Evolutionary conservation across 2,797 vertebrate species (phyloP), one percentile per base, ranked within the genome.

Genomic region (Odontamblyopus rebecca): DNA sequence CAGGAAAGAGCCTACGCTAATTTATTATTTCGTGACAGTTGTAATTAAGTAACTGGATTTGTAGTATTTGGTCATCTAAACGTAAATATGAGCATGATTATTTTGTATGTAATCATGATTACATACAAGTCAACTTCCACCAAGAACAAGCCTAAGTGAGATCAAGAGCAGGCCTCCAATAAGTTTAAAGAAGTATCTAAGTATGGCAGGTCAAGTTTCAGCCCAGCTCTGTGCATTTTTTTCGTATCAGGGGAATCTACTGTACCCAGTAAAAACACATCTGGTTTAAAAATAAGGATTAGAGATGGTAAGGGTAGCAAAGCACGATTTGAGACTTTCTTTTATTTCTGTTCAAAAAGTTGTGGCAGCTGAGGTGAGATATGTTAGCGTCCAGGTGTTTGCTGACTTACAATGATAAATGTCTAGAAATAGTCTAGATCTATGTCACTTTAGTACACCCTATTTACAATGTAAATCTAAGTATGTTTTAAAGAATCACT

Each of bases 211-310:
- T 26, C 32, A 38, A 23, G 61, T 84, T 65, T 75, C 66, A 79
- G 82, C 84, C 78, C 69, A 79, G 79, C 68, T 8, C 72, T 50
- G 79, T 79, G 81, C 91, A 91, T 91, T 89, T 88, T 89, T 91
- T 86, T 56, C 88, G 85, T 59, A 60, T 71, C 72, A 6, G 6
- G 83, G 87, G 83, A 91, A 85, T 89, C 84, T 87, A 85, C 73
- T 85, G 86, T 84, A 83, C 90, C 91, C 89, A 91, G 89, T 91
- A 91, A 93, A 48, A 92, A 88, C 88, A 92, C 90, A 92, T 90
- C 88, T 91, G 88, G 87, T 90, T 89, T 4, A 48, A 48, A 48
- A 48, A 48, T 48, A 48, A 48, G 3, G 12, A 48, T 48, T 48
- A 48, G 44, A 15, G 11, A 15, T 15, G 44, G 44, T 48, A 48